phyloP scores from a whole-genome alignment of 1,140 invertebrate genomes.

The Pomacea maculata region DNA sequence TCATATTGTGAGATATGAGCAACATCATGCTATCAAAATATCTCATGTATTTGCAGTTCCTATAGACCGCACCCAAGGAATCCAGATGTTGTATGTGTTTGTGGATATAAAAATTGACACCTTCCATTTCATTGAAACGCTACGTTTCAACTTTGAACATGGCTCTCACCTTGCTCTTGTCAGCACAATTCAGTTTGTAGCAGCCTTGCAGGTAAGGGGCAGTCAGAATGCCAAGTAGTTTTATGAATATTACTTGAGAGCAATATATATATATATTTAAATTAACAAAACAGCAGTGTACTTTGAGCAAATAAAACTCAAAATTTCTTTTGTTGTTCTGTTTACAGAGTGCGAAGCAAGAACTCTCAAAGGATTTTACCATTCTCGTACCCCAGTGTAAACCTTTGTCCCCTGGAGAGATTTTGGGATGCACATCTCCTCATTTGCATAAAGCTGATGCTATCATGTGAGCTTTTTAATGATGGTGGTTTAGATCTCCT shows the following conservation, averaged over 20 bases:
- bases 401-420: constrained; percentile 96
- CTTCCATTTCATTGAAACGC: constrained; percentile 89
- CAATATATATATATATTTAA: no score
- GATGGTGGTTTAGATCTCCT: no score
- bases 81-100: constrained; percentile 97
- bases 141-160: constrained; percentile 81
- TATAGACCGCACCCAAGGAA: constrained; percentile 86
- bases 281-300: no score
- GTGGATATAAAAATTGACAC: constrained; percentile 90
- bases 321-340: neutral
- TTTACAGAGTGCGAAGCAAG: constrained; percentile 44
- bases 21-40: neutral
- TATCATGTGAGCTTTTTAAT: constrained; percentile 61
- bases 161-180: constrained; percentile 76
- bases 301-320: neutral
- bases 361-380: constrained; percentile 74
- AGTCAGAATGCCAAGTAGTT: no score
- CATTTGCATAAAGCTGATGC: constrained; percentile 78
- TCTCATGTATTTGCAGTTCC: constrained; percentile 72
- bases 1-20: no score
- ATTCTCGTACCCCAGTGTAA: constrained; percentile 86
- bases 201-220: constrained; percentile 79
- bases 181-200: constrained; percentile 97
- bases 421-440: constrained; percentile 96
- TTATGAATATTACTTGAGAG: no score